Base-by-base conservation (phyloP, 2,888 invertebrate genomes). In the Drosophila atroscutellata region DNA sequence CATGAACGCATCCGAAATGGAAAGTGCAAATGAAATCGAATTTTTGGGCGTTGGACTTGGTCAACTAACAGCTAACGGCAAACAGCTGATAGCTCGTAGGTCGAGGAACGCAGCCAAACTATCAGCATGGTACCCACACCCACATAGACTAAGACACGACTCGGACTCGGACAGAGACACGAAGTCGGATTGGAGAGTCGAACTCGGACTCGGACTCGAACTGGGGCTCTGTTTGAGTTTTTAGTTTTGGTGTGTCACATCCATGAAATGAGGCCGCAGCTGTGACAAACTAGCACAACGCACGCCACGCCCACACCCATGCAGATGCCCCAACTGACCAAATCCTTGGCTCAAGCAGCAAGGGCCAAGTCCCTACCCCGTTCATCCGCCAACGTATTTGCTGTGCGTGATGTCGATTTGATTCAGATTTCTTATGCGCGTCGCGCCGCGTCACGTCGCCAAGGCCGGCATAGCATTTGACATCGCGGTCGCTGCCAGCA, bases 391-490 rank as follows among this genome's bases (percentile, higher is more conserved):
- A 75, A 71, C 77, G 81, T 72, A 71, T 73, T 60, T 80, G 66
- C 64, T 69, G 82, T 86, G 86, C 82, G 84, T 86, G 72, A 72
- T 81, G 75, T 81, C 84, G 81, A 83, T 83, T 86, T 82, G 77
- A 79, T 79, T 86, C 86, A 67, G 77, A 76, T 82, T 84, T 82
- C 84, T 83, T 83, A 84, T 83, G 83, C 72, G 71, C 72, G 72
- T 66, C 72, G 74, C 75, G 75, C 79, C 81, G 68, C 77, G 72
- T 66, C 75, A 70, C 70, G 72, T 81, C 81, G 68, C 77, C 82
- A 83, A 83, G 85, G 80, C 72, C 81, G 71, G 42, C 80, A 37
- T 39, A 58, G 64, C 75, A 56, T 62, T 62, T 66, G 77, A 70
- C 81, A 74, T 55, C 73, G 60, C 63, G 11, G 60, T 57, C 56